phyloP scores from a whole-genome alignment of 2,797 vertebrate species.

The Cossypha polioptera region DNA sequence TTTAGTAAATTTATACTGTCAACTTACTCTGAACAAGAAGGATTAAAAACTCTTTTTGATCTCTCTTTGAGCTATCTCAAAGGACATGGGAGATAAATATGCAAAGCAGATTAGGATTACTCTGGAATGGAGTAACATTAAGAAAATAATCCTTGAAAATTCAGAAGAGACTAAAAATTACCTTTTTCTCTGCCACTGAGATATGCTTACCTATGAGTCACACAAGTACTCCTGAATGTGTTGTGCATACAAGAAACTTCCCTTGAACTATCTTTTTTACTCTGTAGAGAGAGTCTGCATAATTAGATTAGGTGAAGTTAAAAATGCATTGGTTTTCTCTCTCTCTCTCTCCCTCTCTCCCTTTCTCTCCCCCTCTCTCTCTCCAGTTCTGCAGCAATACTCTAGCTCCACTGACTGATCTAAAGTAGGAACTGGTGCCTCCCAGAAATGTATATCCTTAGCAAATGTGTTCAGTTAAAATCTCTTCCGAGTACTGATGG shows the following conservation, averaged over 20 bases:
- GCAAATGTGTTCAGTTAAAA: neutral
- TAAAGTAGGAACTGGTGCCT: slow-evolving; percentile 62
- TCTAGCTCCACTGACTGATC: slow-evolving; percentile 68
- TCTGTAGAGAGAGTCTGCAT: neutral
- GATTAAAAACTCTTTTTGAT: slow-evolving; percentile 43
- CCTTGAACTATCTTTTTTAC: neutral
- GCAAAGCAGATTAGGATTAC: slow-evolving; percentile 23
- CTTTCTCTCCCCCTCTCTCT: neutral
- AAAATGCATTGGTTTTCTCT: neutral
- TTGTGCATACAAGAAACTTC: neutral
- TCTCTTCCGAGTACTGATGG: neutral
- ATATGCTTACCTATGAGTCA: neutral
- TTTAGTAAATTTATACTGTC: slow-evolving; percentile 34
- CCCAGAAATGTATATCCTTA: slow-evolving; percentile 23
- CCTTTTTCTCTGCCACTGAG: neutral
- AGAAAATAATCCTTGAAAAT: neutral
- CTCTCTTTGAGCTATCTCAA: neutral
- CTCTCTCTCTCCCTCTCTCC: neutral
- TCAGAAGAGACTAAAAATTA: neutral
- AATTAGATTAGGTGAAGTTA: slow-evolving; percentile 33
- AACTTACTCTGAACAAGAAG: neutral
- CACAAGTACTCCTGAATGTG: neutral
- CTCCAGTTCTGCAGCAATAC: slow-evolving; percentile 47
- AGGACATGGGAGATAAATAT: neutral
- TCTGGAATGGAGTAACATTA: neutral